These are phyloP conservation scores for Atopsyche davidsoni DNA, from an alignment of 1,140 invertebrate species.

Conservation along the genomic window DNA sequence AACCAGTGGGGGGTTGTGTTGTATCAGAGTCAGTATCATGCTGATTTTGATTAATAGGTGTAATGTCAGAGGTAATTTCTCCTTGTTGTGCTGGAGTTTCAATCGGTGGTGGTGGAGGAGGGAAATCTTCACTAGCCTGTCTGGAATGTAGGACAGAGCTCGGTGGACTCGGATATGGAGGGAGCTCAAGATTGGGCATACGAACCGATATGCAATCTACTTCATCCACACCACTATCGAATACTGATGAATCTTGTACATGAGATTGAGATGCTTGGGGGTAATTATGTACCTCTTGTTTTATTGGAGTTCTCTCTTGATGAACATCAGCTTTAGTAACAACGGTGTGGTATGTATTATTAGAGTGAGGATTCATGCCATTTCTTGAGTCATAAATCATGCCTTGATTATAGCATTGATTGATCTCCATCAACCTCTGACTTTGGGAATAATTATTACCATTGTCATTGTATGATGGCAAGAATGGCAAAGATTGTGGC, in stretches of 20 bases:
- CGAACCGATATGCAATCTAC: slow-evolving; percentile 46
- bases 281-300: slow-evolving; percentile 39
- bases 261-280: slow-evolving; percentile 36
- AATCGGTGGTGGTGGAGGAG: slow-evolving; percentile 74
- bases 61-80: slow-evolving; percentile 40
- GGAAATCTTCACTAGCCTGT: slow-evolving; percentile 83
- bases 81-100: slow-evolving; percentile 56
- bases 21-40: slow-evolving; percentile 38
- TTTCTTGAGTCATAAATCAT: slow-evolving; percentile 25
- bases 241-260: slow-evolving; percentile 40
- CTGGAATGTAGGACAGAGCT: slow-evolving; percentile 71
- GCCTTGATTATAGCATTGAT: slow-evolving; percentile 31
- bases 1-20: slow-evolving; percentile 45
- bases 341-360: slow-evolving; percentile 53
- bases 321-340: slow-evolving; percentile 76
- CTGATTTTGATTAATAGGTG: slow-evolving; percentile 29
- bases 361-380: slow-evolving; percentile 32
- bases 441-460: slow-evolving; percentile 24
- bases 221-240: slow-evolving; percentile 53
- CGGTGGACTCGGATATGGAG: slow-evolving; percentile 72
- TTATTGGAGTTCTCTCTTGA: slow-evolving; percentile 65
- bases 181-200: slow-evolving; percentile 44
- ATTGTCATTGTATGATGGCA: slow-evolving; percentile 50
- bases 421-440: slow-evolving; percentile 28
- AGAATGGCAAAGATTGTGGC: slow-evolving; percentile 59